phyloP scores from a whole-genome alignment of 2,113 vertebrate genomes.

The Ellobius talpinus region DNA sequence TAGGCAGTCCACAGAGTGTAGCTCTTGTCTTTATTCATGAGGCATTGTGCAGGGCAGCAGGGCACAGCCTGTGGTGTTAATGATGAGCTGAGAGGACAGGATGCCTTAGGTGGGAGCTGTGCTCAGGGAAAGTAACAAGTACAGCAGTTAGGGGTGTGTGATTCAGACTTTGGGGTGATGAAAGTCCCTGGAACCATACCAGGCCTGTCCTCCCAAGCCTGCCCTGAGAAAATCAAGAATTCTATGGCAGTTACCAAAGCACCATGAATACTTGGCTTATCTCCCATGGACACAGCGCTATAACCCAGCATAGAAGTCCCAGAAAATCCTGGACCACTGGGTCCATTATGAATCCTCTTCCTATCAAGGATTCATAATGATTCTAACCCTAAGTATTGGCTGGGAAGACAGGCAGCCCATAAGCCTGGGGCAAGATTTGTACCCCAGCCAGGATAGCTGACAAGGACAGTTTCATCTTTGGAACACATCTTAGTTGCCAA shows the following conservation, averaged over 20 bases:
- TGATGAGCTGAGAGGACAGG: not conserved
- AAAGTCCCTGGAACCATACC: not conserved
- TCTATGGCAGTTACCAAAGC: not conserved
- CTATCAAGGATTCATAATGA: conserved; percentile 36
- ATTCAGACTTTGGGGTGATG: not conserved
- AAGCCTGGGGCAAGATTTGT: not conserved
- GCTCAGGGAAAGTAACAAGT: not conserved
- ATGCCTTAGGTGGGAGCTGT: not conserved
- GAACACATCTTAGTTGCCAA: conserved; percentile 67
- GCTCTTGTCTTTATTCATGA: not conserved
- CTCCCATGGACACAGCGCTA: not conserved
- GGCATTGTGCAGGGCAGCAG: not conserved
- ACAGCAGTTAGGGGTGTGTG: not conserved
- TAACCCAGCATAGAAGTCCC: not conserved
- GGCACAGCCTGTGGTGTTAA: not conserved
- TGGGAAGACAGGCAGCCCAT: not conserved
- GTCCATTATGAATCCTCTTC: not conserved
- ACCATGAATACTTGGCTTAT: not conserved
- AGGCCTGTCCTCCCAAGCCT: not conserved
- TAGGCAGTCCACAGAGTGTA: not conserved
- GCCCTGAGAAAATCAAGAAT: conserved; percentile 2
- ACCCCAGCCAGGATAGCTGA: not conserved
- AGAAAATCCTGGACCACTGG: not conserved
- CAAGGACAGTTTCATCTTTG: conserved; percentile 34
- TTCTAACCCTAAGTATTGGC: not conserved